phyloP scores from a whole-genome alignment of 2,113 vertebrate species.

The Anolis carolinensis region DNA sequence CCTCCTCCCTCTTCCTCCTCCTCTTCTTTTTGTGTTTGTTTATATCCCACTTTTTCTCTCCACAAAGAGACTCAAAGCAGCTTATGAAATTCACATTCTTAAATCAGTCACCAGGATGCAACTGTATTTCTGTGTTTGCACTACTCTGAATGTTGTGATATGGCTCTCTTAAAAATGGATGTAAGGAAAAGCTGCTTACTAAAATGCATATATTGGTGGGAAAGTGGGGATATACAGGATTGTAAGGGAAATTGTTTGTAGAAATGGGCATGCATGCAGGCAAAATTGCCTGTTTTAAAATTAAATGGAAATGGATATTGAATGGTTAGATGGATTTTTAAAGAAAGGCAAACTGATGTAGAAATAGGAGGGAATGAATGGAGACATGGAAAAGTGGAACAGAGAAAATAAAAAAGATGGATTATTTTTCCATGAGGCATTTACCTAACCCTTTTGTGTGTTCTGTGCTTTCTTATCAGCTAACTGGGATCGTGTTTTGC shows the following conservation, averaged over 20 bases:
- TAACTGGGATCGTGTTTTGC: conserved; percentile 30
- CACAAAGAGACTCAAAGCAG: too few relatives aligned
- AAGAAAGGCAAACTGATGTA: not conserved
- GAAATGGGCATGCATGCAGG: not conserved
- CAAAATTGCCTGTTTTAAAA: not conserved
- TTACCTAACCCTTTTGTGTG: not conserved
- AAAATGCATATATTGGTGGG: not conserved
- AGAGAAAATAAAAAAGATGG: not conserved
- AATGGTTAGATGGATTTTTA: not conserved
- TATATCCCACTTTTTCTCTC: too few relatives aligned
- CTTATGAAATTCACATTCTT: not conserved
- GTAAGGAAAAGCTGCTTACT: not conserved
- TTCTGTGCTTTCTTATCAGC: conserved; percentile 3
- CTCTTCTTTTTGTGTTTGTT: too few relatives aligned
- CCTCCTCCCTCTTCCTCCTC: too few relatives aligned
- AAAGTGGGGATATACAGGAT: not conserved
- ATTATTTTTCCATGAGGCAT: not conserved
- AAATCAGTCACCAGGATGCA: not conserved
- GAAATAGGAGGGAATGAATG: not conserved
- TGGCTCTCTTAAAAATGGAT: not conserved
- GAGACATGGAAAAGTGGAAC: not conserved
- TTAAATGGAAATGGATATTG: not conserved
- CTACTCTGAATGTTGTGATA: not conserved
- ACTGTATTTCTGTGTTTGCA: not conserved
- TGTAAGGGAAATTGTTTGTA: not conserved